Conservation (phyloP, 1,140 invertebrate species). For the Solen grandis region DNA sequence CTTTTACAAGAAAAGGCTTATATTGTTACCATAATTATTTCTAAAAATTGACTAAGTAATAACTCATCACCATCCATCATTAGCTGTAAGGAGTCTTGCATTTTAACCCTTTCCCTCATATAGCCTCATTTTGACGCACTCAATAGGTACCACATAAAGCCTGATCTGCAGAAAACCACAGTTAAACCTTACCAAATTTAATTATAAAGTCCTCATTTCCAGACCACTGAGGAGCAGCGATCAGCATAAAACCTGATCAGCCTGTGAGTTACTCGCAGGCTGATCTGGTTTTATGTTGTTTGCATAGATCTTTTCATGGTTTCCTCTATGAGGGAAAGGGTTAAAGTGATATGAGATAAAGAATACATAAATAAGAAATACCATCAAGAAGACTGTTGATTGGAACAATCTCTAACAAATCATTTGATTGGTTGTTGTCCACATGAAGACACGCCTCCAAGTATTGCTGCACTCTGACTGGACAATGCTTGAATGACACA, state of each 20-base stretch:
- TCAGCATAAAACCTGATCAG: no score
- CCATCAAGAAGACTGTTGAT: slow-evolving; percentile 18
- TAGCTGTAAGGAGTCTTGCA: background rate
- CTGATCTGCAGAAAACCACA: no score
- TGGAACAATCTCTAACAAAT: slow-evolving; percentile 35
- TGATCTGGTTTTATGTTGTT: no score
- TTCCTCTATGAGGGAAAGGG: no score
- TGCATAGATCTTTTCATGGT: no score
- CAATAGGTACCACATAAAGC: background rate
- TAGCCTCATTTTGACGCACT: no score
- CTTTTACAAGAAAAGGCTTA: no score
- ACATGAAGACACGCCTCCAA: slow-evolving; percentile 18
- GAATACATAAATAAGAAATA: background rate
- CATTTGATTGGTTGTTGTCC: slow-evolving; percentile 34
- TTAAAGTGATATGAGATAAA: background rate
- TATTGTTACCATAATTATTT: background rate
- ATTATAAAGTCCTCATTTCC: no score
- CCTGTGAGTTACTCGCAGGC: no score
- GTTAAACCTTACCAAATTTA: background rate
- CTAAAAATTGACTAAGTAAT: background rate
- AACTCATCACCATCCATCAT: background rate
- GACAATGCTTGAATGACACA: slow-evolving; percentile 14
- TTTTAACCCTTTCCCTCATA: background rate
- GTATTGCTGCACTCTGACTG: slow-evolving; percentile 27
- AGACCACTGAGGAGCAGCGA: no score